Evolutionary conservation across 1,140 invertebrate species (phyloP), one percentile per base, ranked within the genome.

Genomic region (Diprion similis): DNA sequence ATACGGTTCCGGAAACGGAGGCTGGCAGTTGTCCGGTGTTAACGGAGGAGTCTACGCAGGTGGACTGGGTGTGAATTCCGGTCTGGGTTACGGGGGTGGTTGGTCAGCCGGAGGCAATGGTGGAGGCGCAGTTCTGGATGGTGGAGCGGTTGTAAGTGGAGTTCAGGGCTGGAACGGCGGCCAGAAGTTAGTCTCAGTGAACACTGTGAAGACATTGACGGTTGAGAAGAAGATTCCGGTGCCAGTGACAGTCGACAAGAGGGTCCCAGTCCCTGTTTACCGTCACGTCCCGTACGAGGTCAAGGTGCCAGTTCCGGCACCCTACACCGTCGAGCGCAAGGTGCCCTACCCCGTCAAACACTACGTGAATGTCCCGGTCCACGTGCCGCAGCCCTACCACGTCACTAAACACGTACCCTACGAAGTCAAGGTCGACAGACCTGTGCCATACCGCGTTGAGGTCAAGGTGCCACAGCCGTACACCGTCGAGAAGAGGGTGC

Each of bases 401-500:
- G 71, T 73, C 48, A 47, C 19, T 11, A 75, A 72, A 66, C 46
- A 51, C 68, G 71, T 72, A 11, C 71, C 71, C 46, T 72, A 72
- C 24, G 64, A 72, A 66, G 71, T 73, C 48, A 45, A 80, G 75
- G 78, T 77, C 76, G 79, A 19, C 74, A 74, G 47, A 13, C 78
- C 76, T 0, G 72, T 78, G 18, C 78, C 78, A 46, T 71, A 75
- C 15, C 78, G 78, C 51, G 76, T 79, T 8, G 77, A 77, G 10
- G 72, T 74, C 37, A 68, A 76, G n/a, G 76, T 79, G 9, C 72
- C 75, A 75, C 59, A 67, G 65, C 46, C 74, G 77, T 92, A 91
- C 83, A 90, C 91, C 48, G 92, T 93, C 45, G 91, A 92, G 80
- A 92, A 92, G 78, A 90, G 90, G 76, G 84, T 92, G 2, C 91